A percentile compares a stretch with the other conserved stretches of the same genome.
These are phyloP conservation scores for Arctocebus calabarensis DNA, from an alignment of 2,797 vertebrate genomes.

Conservation along the genomic window DNA sequence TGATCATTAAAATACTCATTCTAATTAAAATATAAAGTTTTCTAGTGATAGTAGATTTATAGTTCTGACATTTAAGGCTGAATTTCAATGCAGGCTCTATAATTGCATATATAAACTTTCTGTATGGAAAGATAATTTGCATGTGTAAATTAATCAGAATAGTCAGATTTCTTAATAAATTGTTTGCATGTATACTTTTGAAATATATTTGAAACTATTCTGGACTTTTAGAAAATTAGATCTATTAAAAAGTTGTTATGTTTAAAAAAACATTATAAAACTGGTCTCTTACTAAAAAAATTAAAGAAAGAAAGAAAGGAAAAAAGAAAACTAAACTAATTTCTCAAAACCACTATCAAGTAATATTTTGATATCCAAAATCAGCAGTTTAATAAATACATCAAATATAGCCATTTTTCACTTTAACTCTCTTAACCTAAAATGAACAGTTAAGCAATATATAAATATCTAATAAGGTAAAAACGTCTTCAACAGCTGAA, in stretches of 20 bases:
- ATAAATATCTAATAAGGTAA: neutral
- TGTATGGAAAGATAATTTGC: conserved; percentile 40
- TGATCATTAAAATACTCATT: conserved; percentile 19
- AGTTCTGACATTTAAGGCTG: conserved; percentile 54
- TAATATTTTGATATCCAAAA: neutral
- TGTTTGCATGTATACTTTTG: neutral
- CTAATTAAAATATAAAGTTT: conserved; percentile 64
- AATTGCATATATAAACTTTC: conserved; percentile 53
- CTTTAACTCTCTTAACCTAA: neutral
- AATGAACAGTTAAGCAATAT: neutral
- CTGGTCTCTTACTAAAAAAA: neutral
- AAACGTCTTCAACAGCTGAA: neutral
- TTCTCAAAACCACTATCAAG: neutral
- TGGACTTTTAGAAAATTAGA: neutral
- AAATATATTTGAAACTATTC: too few species aligned
- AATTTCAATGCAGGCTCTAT: conserved; percentile 52
- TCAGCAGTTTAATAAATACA: neutral
- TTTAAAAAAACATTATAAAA: neutral
- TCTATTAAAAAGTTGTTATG: neutral
- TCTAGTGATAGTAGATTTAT: neutral
- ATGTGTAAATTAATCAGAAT: conserved; percentile 42
- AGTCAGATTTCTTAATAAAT: conserved; percentile 26
- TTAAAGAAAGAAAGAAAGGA: neutral
- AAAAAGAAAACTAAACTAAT: neutral
- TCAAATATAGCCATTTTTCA: neutral